Conservation (phyloP, 1,140 invertebrate species). For the Pachypsylla venusta region DNA sequence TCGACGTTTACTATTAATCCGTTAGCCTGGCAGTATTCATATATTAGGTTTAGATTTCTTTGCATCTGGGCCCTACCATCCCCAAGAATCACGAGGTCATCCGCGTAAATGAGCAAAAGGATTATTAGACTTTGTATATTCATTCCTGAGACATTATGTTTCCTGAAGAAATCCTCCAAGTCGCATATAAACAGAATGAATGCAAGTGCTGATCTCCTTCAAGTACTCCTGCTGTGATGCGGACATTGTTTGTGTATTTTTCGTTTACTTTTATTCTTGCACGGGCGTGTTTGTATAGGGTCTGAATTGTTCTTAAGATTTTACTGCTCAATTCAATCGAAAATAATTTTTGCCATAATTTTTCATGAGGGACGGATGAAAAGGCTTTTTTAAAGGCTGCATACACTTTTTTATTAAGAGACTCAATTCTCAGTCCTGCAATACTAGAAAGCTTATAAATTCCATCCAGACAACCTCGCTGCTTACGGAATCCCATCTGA, state of each 20-base stretch:
- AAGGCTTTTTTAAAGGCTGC: conserved; percentile 5
- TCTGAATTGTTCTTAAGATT: conserved; percentile 9
- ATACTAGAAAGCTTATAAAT: conserved; percentile 18
- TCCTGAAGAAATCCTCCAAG: conserved; percentile 18
- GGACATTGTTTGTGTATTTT: conserved; percentile 9
- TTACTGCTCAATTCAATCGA: neutral
- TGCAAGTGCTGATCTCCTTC: conserved; percentile 19
- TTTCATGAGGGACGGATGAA: neutral
- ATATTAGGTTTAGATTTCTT: conserved; percentile 14
- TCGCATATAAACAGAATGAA: conserved; percentile 21
- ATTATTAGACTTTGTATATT: conserved; percentile 12
- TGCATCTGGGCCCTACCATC: conserved; percentile 9
- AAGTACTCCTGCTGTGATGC: conserved; percentile 18
- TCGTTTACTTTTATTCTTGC: conserved; percentile 2
- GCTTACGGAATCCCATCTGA: conserved; percentile 24
- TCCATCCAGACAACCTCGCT: conserved; percentile 19
- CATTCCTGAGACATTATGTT: conserved; percentile 13
- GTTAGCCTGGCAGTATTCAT: conserved; percentile 18
- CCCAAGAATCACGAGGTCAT: conserved; percentile 18
- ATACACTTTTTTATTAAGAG: conserved; percentile 9
- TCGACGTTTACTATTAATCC: conserved; percentile 18
- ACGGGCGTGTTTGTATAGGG: conserved; percentile 6
- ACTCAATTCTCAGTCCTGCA: neutral
- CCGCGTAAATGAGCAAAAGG: conserved; percentile 15
- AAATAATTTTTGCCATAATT: conserved; percentile 7